Conservation (phyloP, 2,888 invertebrate genomes). For the Aphidius colemani region DNA sequence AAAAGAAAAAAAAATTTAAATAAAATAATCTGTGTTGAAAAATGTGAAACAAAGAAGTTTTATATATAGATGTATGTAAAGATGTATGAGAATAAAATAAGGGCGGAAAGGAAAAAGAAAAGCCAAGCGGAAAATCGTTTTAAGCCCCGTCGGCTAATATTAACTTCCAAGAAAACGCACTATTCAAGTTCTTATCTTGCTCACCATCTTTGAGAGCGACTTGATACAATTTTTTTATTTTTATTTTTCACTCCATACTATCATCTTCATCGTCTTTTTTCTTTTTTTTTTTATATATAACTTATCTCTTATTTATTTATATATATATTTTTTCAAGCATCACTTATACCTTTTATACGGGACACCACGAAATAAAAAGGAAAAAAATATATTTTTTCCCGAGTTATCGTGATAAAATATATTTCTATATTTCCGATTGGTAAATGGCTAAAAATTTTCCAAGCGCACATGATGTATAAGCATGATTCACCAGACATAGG, state of each 20-base stretch:
- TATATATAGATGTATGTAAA: slow-evolving; percentile 11
- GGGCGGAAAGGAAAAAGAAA: slow-evolving; percentile 38
- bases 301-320: too few species aligned
- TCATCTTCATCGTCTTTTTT: too few species aligned
- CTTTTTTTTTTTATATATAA: too few species aligned
- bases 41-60: slow-evolving; percentile 19
- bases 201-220: slow-evolving; percentile 13
- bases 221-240: slow-evolving; percentile 4
- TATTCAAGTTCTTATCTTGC: slow-evolving; percentile 28
- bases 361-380: too few species aligned
- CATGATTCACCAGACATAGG: too few species aligned
- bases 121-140: slow-evolving; percentile 50
- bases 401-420: neutral
- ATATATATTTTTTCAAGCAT: too few species aligned
- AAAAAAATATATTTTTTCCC: neutral
- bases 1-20: neutral
- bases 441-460: too few species aligned
- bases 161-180: slow-evolving; percentile 43
- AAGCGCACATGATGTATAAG: too few species aligned
- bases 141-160: slow-evolving; percentile 52
- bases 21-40: neutral
- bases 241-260: too few species aligned
- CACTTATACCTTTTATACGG: too few species aligned
- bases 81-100: slow-evolving; percentile 25
- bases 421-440: slow-evolving; percentile 6